These are phyloP conservation scores for Polietes domitor DNA, from an alignment of 2,888 invertebrate species.

Conservation along the genomic window DNA sequence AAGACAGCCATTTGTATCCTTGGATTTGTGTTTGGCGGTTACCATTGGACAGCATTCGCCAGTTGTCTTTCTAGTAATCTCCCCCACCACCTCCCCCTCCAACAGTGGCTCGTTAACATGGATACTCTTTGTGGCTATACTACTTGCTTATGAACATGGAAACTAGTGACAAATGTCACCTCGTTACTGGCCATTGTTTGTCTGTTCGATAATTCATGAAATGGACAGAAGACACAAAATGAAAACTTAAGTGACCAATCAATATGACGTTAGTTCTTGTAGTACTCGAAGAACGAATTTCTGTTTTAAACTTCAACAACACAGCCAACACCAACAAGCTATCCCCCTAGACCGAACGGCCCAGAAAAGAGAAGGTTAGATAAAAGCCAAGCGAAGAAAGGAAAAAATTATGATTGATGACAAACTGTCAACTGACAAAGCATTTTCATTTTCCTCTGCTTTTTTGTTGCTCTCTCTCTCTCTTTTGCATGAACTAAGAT, in stretches of 20 bases:
- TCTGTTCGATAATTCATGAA: constrained; percentile 45
- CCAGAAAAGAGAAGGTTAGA: neutral
- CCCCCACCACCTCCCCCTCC: neutral
- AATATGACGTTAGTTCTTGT: constrained; percentile 55
- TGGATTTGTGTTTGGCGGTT: no score
- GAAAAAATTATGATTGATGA: constrained; percentile 67
- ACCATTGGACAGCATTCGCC: no score
- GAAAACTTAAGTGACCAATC: constrained; percentile 66
- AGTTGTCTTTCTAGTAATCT: neutral
- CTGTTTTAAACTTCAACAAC: constrained; percentile 38
- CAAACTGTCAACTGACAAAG: constrained; percentile 60
- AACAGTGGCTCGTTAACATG: no score
- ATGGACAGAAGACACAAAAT: neutral
- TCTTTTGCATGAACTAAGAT: neutral
- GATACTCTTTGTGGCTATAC: neutral
- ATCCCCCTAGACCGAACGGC: neutral
- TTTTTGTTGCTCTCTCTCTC: neutral
- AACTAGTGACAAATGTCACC: constrained; percentile 14
- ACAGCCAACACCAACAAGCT: neutral
- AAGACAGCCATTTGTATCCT: no score
- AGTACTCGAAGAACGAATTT: constrained; percentile 43
- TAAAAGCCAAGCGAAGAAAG: neutral
- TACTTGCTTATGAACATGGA: neutral
- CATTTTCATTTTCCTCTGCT: constrained; percentile 19
- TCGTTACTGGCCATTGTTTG: constrained; percentile 16